Conservation (phyloP, 2,113 vertebrate species). For the Cephalophus harveyi region DNA sequence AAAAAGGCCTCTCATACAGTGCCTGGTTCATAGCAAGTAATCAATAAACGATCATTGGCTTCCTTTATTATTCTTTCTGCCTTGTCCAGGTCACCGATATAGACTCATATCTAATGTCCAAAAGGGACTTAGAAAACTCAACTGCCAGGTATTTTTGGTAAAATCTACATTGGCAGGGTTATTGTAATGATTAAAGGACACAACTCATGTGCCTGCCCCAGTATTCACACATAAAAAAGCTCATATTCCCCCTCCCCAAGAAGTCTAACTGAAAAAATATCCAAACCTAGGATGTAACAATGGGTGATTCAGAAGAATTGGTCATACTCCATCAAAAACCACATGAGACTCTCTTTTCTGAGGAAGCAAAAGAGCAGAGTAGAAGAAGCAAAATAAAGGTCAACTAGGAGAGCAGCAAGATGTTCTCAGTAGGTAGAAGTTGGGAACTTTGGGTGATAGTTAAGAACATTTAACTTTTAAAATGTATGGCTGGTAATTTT, state of each 20-base stretch:
- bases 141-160: neutral
- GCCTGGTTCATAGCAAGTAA: neutral
- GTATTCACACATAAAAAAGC: neutral
- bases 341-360: neutral
- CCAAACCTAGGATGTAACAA: neutral
- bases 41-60: neutral
- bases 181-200: neutral
- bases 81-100: neutral
- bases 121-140: slow-evolving; percentile 25
- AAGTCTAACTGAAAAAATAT: neutral
- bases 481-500: slow-evolving; percentile 10
- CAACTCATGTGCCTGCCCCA: neutral
- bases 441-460: neutral
- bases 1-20: neutral
- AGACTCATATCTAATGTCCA: neutral
- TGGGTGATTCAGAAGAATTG: neutral
- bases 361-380: neutral
- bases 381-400: slow-evolving; percentile 6
- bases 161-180: slow-evolving; percentile 36
- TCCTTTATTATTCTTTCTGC: slow-evolving; percentile 16
- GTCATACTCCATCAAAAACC: neutral
- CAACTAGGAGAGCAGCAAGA: neutral
- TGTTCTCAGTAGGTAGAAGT: neutral
- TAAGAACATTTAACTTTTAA: slow-evolving; percentile 16
- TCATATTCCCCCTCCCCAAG: neutral